phyloP scores from a whole-genome alignment of 2,888 invertebrate genomes.

The Cinara cedri region DNA sequence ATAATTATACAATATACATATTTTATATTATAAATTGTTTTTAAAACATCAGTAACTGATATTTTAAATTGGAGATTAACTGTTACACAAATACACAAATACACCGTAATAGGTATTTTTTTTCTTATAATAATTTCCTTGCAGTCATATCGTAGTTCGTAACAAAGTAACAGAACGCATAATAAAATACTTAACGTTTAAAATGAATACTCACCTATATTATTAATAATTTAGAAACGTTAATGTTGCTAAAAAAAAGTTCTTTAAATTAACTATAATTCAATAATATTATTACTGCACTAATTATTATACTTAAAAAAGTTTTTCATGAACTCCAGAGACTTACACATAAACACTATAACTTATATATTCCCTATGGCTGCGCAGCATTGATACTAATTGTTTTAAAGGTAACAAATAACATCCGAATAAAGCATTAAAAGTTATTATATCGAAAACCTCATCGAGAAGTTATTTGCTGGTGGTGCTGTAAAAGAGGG shows the following conservation, averaged over 20 bases:
- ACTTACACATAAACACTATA: neutral
- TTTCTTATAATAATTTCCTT: neutral
- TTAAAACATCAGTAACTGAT: too few species aligned
- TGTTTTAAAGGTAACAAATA: constrained; percentile 6
- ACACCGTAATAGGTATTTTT: neutral
- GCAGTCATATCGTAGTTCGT: neutral
- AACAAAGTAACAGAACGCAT: neutral
- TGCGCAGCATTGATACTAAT: constrained; percentile 7
- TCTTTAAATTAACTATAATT: constrained; percentile 9
- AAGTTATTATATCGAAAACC: neutral
- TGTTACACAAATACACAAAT: neutral
- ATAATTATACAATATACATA: neutral
- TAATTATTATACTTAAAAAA: neutral
- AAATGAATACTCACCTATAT: too few species aligned
- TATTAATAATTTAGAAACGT: neutral
- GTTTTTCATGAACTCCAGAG: neutral
- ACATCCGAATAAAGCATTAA: neutral
- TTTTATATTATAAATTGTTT: too few species aligned
- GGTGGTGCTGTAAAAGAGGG: neutral
- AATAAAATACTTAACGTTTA: neutral
- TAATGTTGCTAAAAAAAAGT: neutral
- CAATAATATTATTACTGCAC: neutral
- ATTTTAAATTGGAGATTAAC: too few species aligned
- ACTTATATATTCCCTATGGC: too few species aligned
- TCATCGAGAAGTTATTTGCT: neutral